Evolutionary conservation across 1,140 invertebrate species (phyloP).

Genomic region (roundworm (Caenorhabditis elegans)): DNA sequence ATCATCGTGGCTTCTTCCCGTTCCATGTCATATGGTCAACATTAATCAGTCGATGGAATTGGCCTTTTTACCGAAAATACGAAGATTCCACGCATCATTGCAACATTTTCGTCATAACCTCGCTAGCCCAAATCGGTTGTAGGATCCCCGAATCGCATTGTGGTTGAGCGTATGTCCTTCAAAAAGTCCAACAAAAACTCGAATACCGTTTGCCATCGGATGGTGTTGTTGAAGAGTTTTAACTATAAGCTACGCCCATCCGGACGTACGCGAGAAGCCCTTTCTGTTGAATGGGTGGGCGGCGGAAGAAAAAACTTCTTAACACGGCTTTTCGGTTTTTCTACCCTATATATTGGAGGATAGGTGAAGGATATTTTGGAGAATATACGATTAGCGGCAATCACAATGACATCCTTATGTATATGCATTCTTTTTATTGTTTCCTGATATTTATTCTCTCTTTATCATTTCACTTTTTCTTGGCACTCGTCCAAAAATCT

Average conservation of each 20-base stretch:
- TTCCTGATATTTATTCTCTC: background rate
- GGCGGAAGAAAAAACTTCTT: background rate
- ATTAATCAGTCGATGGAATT: background rate
- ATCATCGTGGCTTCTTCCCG: background rate
- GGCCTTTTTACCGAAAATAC: background rate
- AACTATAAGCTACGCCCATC: slow-evolving; percentile 29
- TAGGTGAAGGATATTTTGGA: no score
- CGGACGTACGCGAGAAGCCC: background rate
- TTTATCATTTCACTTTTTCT: background rate
- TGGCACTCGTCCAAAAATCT: background rate
- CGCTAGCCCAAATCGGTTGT: slow-evolving; percentile 6
- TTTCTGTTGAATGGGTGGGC: background rate
- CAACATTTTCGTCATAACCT: slow-evolving; percentile 30
- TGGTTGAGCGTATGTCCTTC: no score
- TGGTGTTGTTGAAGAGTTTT: slow-evolving; percentile 6
- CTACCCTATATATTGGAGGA: slow-evolving; percentile 24
- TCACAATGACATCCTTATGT: slow-evolving; percentile 7
- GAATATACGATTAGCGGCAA: slow-evolving; percentile 1
- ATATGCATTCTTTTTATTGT: slow-evolving; percentile 17
- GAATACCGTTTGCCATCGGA: slow-evolving; percentile 29
- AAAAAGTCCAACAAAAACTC: slow-evolving; percentile 23
- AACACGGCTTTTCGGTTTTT: slow-evolving; percentile 18
- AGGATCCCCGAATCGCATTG: no score
- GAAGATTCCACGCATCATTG: slow-evolving; percentile 26
- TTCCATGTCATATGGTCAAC: background rate